These are phyloP conservation scores for Loripinus fragilis DNA, from an alignment of 2,888 invertebrate genomes.

Conservation along the genomic window DNA sequence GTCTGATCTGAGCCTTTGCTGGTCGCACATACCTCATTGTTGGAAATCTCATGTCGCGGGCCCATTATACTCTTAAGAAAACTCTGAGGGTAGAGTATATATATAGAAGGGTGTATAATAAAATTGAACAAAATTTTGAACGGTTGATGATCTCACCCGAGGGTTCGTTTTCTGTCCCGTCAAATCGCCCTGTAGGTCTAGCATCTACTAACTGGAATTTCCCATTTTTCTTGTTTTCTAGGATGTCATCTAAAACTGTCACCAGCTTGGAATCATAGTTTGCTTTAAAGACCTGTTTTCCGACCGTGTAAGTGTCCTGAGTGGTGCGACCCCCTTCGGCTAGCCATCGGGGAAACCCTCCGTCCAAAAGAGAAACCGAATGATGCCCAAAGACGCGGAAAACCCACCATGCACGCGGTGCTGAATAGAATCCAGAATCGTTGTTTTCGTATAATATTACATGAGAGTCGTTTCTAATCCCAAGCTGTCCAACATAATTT, in stretches of 20 bases:
- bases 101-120: too few relatives aligned
- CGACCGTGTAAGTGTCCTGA: constrained; percentile 37
- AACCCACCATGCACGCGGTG: constrained; percentile 80
- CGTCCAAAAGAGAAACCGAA: constrained; percentile 76
- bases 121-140: too few relatives aligned
- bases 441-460: constrained; percentile 80
- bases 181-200: constrained; percentile 75
- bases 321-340: constrained; percentile 60
- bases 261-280: constrained; percentile 61
- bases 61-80: too few relatives aligned
- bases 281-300: constrained; percentile 63
- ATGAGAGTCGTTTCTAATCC: constrained; percentile 75
- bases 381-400: constrained; percentile 79
- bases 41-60: too few relatives aligned
- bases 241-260: constrained; percentile 75
- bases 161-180: constrained; percentile 78
- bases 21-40: too few relatives aligned
- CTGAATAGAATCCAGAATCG: constrained; percentile 72
- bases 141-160: too few relatives aligned
- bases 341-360: constrained; percentile 78
- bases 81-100: too few relatives aligned
- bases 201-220: constrained; percentile 77
- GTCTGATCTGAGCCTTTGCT: too few relatives aligned
- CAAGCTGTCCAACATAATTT: constrained; percentile 76
- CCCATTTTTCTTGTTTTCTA: constrained; percentile 66